These are phyloP conservation scores for Capitulum mitella DNA, from an alignment of 2,888 invertebrate species.

Conservation along the genomic window DNA sequence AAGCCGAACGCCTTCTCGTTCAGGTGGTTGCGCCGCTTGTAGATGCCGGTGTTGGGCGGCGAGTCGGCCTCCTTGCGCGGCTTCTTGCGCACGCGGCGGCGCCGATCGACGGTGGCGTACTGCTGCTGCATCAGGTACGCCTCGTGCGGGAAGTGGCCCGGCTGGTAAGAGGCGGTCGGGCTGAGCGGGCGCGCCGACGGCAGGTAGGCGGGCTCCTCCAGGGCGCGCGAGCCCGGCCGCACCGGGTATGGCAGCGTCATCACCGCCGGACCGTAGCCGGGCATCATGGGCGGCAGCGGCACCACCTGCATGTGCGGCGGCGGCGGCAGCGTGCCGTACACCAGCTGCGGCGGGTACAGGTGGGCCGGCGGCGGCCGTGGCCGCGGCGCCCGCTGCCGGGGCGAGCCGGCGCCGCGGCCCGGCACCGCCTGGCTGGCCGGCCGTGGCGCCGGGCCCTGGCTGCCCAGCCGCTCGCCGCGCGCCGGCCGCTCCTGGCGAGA, in stretches of 20 bases:
- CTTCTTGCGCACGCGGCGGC: constrained; percentile 39
- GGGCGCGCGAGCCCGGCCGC: constrained; percentile 43
- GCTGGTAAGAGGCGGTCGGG: constrained; percentile 56
- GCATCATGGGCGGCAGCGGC: constrained; percentile 37
- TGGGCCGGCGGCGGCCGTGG: constrained; percentile 34
- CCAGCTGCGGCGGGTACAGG: constrained; percentile 29
- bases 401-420: background rate
- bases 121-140: constrained; percentile 52
- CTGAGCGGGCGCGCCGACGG: constrained; percentile 52
- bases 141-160: constrained; percentile 53
- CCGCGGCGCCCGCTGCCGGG: constrained; percentile 31
- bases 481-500: constrained; percentile 5
- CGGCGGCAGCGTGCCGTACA: constrained; percentile 33
- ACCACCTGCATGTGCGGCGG: constrained; percentile 43
- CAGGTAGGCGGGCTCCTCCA: constrained; percentile 51
- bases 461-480: constrained; percentile 28
- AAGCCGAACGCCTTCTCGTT: constrained; percentile 90
- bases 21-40: constrained; percentile 70
- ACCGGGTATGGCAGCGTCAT: constrained; percentile 28
- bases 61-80: constrained; percentile 37
- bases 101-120: constrained; percentile 50
- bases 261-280: constrained; percentile 36
- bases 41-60: constrained; percentile 35
- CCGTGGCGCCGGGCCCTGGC: constrained; percentile 31
- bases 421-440: constrained; percentile 32